Conservation (phyloP, 2,888 invertebrate genomes). For the Ditula angustiorana region DNA sequence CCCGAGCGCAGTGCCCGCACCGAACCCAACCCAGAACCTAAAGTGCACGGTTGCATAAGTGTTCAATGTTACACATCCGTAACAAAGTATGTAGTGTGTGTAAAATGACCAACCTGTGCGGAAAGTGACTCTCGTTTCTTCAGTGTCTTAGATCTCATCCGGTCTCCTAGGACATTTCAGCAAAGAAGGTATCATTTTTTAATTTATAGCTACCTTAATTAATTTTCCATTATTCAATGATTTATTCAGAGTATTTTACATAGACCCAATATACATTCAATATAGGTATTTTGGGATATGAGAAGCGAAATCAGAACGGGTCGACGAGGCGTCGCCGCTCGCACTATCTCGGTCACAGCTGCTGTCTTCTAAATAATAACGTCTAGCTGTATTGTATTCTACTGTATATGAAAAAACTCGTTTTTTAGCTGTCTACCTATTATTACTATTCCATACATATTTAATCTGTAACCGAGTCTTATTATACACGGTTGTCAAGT, state of each 20-base stretch:
- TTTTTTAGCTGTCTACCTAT: background rate
- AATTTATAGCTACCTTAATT: background rate
- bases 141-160: slow-evolving; percentile 39
- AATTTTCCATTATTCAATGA: background rate
- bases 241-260: slow-evolving; percentile 18
- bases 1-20: slow-evolving; percentile 57
- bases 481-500: no score
- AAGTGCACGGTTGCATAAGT: slow-evolving; percentile 65
- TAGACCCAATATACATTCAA: slow-evolving; percentile 61
- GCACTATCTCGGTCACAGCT: slow-evolving; percentile 81
- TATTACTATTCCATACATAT: no score
- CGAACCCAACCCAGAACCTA: slow-evolving; percentile 37
- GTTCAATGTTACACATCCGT: slow-evolving; percentile 42
- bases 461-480: no score
- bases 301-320: slow-evolving; percentile 70
- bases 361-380: slow-evolving; percentile 48
- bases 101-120: slow-evolving; percentile 41
- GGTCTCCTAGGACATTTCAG: background rate
- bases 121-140: slow-evolving; percentile 48
- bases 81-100: slow-evolving; percentile 50
- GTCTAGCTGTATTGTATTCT: background rate
- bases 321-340: slow-evolving; percentile 76
- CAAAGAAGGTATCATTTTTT: slow-evolving; percentile 6
- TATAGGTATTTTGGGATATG: slow-evolving; percentile 81
- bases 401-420: background rate